Evolutionary conservation across 2,797 vertebrate species (phyloP), one percentile per base, ranked within the genome.

Genomic region (Cyclopterus lumpus): DNA sequence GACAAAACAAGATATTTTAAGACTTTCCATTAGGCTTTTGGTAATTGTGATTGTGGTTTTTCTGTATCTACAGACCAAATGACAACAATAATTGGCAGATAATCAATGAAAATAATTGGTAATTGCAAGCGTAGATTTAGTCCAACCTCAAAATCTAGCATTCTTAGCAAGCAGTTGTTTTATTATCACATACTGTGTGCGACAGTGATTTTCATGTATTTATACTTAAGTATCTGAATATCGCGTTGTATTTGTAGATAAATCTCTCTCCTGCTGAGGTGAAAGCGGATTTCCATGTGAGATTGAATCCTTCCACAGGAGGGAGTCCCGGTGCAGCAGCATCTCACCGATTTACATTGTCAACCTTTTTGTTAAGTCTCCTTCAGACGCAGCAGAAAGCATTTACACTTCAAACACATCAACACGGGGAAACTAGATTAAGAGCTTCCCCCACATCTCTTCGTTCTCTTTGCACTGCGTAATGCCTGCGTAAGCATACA

Each of bases 361-460:
- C 36, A 59, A 59, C 76, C 71, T 80, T 18, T 67, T 80, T 79
- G 81, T 80, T 60, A 48, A 42, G 30, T 60, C 79, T 76, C 64
- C 68, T 71, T 53, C 78, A 84, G 64, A 75, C 48, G 67, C 26
- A 73, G 77, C 69, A 73, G 72, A 81, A 59, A 54, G 62, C 81
- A 83, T 90, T 91, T 84, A 87, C 84, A 88, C 81, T 86, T 86
- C 84, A 89, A 87, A 89, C 83, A 62, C 67, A 67, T 67, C 54
- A 60, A 78, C 51, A 73, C 70, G 48, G 68, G 36, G 48, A 36
- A 65, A 49, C 44, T n/a, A 70, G 79, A 84, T 82, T 68, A 86
- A 78, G 67, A 59, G 60, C 80, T 34, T 7, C 51, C 32, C 12
- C 22, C 22, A 38, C 48, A 26, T 48, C 53, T 16, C 12, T 38